These are phyloP conservation scores for Tachyglossus aculeatus DNA, from an alignment of 2,797 vertebrate species.

Conservation along the genomic window DNA sequence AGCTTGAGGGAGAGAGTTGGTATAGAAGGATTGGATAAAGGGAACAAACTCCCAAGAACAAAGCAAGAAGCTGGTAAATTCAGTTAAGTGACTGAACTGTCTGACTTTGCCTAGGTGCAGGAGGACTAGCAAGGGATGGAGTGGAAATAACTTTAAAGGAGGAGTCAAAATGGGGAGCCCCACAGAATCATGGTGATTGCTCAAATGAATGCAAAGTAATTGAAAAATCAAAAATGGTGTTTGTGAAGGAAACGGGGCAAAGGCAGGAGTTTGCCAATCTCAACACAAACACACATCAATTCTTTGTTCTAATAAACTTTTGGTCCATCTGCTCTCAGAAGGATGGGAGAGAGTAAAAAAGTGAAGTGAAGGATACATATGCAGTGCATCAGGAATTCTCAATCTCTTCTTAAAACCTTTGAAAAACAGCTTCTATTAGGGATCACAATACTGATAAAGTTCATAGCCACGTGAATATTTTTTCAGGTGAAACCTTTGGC, in stretches of 20 bases:
- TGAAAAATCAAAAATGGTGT: background rate
- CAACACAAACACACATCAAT: no score
- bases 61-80: no score
- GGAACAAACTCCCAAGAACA: background rate
- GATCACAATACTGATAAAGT: no score
- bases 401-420: no score
- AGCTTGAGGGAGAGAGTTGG: background rate
- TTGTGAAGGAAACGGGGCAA: background rate
- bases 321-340: no score
- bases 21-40: background rate
- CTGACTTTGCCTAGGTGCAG: background rate
- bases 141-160: background rate
- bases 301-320: conserved; percentile 10
- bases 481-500: no score
- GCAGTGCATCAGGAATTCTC: no score
- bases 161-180: background rate
- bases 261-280: no score
- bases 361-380: no score
- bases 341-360: no score
- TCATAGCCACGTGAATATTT: no score
- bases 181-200: background rate
- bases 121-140: background rate
- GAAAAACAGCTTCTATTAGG: no score
- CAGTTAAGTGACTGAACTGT: background rate
- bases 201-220: background rate